Conservation (phyloP, 2,888 invertebrate species). For the Tetranychus piercei region DNA sequence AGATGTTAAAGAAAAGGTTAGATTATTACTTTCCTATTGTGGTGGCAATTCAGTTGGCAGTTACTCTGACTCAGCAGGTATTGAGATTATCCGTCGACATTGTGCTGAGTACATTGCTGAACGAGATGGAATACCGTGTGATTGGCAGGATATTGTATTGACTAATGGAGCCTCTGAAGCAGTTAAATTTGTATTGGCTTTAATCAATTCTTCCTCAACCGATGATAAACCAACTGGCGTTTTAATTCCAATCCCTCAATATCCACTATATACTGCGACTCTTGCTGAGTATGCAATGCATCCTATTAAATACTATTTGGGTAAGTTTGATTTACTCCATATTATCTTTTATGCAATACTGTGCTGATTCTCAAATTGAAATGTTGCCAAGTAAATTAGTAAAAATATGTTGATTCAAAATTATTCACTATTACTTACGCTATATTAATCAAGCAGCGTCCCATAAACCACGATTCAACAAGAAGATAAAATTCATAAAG, state of each 20-base stretch:
- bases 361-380: too few relatives aligned
- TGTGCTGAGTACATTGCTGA: conserved; percentile 63
- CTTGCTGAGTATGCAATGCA: conserved; percentile 73
- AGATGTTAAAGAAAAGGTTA: conserved; percentile 62
- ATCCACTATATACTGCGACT: conserved; percentile 89
- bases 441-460: too few relatives aligned
- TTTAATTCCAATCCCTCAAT: conserved; percentile 95
- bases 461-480: too few relatives aligned
- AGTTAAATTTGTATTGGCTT: conserved; percentile 68
- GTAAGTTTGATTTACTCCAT: not conserved
- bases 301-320: conserved; percentile 66
- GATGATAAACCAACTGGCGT: conserved; percentile 53
- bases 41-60: conserved; percentile 61
- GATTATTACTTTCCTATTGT: conserved; percentile 46
- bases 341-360: too few relatives aligned
- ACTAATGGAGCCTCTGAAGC: conserved; percentile 77
- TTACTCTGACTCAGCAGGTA: conserved; percentile 72
- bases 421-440: too few relatives aligned
- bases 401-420: too few relatives aligned
- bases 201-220: conserved; percentile 41
- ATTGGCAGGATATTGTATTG: conserved; percentile 61
- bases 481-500: too few relatives aligned
- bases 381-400: too few relatives aligned
- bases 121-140: conserved; percentile 56
- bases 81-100: conserved; percentile 68